phyloP scores from a whole-genome alignment of 2,113 vertebrate genomes.

The Alethe castanea region DNA sequence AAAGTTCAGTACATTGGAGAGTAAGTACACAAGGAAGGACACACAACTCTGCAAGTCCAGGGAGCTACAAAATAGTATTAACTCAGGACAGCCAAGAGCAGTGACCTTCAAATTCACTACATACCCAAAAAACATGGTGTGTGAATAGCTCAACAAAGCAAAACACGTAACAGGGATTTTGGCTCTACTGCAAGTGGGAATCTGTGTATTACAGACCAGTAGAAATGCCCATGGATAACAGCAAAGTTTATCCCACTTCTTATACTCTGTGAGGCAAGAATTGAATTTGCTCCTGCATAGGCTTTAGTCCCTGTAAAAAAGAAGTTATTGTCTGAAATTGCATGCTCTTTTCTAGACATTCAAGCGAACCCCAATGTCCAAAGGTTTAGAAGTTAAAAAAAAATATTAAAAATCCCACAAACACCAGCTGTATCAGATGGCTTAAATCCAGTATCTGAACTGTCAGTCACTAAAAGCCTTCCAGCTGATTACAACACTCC shows the following conservation, averaged over 20 bases:
- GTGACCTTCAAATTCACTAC: neutral
- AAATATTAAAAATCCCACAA: neutral
- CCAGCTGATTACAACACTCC: neutral
- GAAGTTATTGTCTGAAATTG: neutral
- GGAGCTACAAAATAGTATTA: neutral
- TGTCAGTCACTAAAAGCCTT: neutral
- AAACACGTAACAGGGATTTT: neutral
- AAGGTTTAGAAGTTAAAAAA: neutral
- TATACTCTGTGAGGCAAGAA: neutral
- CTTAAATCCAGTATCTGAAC: neutral
- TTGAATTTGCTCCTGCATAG: neutral
- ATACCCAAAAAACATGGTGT: neutral
- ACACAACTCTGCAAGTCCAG: neutral
- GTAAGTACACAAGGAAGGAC: neutral
- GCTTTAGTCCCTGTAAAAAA: neutral
- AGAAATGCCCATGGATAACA: neutral
- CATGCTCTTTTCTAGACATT: neutral
- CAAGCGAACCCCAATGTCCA: neutral
- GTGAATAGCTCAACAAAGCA: neutral
- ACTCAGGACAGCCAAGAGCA: neutral
- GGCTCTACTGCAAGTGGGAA: neutral
- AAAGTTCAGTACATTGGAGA: neutral
- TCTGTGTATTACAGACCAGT: neutral
- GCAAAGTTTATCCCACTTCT: neutral
- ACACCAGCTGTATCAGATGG: neutral